phyloP scores from a whole-genome alignment of 2,113 vertebrate species.

The Planiliza haematocheilus region DNA sequence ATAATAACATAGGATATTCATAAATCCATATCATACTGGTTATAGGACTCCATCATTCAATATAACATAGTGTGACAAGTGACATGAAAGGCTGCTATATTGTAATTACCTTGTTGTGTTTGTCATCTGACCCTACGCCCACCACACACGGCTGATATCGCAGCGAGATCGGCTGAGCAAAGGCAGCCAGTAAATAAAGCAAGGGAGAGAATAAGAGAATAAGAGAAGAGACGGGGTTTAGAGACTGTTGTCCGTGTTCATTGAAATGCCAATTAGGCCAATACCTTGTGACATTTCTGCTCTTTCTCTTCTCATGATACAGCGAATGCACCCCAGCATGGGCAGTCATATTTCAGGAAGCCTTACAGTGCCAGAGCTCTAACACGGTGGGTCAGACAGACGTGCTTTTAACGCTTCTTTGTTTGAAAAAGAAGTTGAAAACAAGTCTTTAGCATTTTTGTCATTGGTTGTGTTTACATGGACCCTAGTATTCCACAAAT shows the following conservation, averaged over 20 bases:
- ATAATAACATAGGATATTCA: constrained; percentile 21
- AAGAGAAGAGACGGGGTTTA: constrained; percentile 3
- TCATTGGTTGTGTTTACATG: no score
- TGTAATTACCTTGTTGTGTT: constrained; percentile 65
- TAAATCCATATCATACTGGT: constrained; percentile 27
- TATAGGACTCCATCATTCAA: constrained; percentile 33
- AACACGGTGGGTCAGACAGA: constrained; percentile 29
- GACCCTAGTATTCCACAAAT: no score
- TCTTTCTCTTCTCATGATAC: constrained; percentile 49
- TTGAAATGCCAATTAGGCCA: constrained; percentile 64
- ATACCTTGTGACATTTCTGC: constrained; percentile 60
- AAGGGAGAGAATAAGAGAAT: constrained; percentile 16
- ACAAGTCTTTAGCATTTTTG: no score
- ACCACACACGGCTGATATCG: constrained; percentile 19
- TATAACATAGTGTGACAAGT: constrained; percentile 20
- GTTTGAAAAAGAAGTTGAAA: background rate
- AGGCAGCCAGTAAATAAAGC: constrained; percentile 13
- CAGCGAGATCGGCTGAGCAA: constrained; percentile 10
- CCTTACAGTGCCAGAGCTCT: constrained; percentile 11
- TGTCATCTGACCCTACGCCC: constrained; percentile 60
- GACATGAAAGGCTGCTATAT: constrained; percentile 44
- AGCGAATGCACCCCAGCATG: constrained; percentile 39
- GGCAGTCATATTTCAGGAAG: constrained; percentile 37
- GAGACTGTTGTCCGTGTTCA: constrained; percentile 32
- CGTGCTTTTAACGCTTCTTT: constrained; percentile 12